phyloP scores from a whole-genome alignment of 2,113 vertebrate species.

The Cochlearius cochlearius region DNA sequence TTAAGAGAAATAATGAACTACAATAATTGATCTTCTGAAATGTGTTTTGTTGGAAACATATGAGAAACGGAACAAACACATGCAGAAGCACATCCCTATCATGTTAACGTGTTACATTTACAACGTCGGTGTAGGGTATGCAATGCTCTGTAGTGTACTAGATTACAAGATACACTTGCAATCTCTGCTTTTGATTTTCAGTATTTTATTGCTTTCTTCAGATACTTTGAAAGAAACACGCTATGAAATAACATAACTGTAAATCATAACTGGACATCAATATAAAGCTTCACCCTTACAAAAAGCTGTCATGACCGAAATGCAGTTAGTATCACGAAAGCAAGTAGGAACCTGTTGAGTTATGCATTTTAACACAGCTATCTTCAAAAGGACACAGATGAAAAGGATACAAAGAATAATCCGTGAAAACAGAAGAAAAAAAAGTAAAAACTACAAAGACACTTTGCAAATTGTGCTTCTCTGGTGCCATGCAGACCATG shows the following conservation, averaged over 20 bases:
- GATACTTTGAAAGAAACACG: background rate
- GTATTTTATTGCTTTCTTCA: background rate
- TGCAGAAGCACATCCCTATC: background rate
- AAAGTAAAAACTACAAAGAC: background rate
- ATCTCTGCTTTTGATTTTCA: background rate
- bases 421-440: background rate
- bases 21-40: background rate
- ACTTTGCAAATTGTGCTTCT: background rate
- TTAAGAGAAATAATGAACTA: background rate
- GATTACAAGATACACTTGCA: background rate
- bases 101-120: background rate
- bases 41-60: background rate
- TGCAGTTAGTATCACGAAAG: background rate
- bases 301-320: constrained; percentile 25
- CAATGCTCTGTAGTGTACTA: background rate
- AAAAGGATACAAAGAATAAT: background rate
- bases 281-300: constrained; percentile 1
- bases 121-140: background rate
- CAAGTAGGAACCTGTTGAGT: constrained; percentile 50
- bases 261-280: constrained; percentile 38
- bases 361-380: background rate
- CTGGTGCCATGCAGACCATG: background rate
- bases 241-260: background rate
- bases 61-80: background rate
- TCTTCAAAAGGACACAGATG: constrained; percentile 1